Evolutionary conservation across 2,113 vertebrate species (phyloP), one percentile per base, ranked within the genome.

Genomic region (Rana temporaria): DNA sequence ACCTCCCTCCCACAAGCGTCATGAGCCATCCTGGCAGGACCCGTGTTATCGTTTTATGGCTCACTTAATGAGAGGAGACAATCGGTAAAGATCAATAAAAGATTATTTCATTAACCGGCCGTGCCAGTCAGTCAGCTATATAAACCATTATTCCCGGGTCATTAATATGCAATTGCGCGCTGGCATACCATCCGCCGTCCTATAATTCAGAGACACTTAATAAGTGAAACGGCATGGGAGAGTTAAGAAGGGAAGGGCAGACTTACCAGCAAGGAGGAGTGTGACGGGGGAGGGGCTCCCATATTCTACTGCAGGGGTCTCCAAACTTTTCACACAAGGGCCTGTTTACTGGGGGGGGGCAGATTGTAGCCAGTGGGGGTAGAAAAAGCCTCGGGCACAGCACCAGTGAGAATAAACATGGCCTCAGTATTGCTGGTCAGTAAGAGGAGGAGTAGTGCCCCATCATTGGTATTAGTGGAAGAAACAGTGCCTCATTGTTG

Each of bases 21-120:
- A 32, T 42, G 66, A 82, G 22, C 59, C 24, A 15, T 57, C 59
- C 69, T 56, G 70, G 69, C 79, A 66, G 66, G 56, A 14, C 38
- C 60, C 9, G 22, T 20, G 15, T n/a, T 38, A 32, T 30, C 34
- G 38, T 81, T 66, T 82, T 82, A 82, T 82, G 11, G 32, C 72
- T 72, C 70, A 63, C 34, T 66, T 82, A 82, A 82, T 66, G 71
- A 82, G 79, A n/a, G 60, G 48, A 74, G 79, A 82, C 79, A 74
- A 82, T 82, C 79, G 70, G 70, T 82, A 82, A 74, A 14, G 70
- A 82, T 82, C 79, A n/a, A 82, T 82, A 57, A 15, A 82, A 82
- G 57, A 74, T 82, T 65, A 74, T 74, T 82, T 82, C 79, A 82
- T 82, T 73, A 82, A 82, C 69, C 79, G 63, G 48, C 24, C 38